Base-by-base conservation (phyloP, 2,888 invertebrate species). In the Melipona bicolor region DNA sequence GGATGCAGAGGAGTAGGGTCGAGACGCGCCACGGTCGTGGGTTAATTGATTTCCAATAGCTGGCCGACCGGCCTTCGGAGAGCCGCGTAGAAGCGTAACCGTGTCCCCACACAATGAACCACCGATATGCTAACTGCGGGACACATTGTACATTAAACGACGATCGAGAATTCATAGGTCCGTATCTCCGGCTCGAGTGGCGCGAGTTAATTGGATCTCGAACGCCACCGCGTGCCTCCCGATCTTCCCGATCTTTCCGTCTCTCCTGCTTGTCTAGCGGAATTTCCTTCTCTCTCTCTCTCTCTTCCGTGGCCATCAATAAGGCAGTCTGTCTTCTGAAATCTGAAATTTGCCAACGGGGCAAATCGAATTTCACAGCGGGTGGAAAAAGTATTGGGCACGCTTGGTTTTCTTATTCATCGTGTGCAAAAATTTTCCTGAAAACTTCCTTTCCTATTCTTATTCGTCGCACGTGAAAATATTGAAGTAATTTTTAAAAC, bases 1-100 rank as follows among this genome's bases (percentile, higher is more conserved):
- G 49, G 19, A 27, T 32, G n/a, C 4, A 75, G 21, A 19, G 65
- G 54, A 6, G 17, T 17, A 43, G 74, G 67, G 65, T 70, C 13
- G 67, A 70, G 76, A 79, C 73, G 74, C 64, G 76, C 59, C 74
- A 88, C 84, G 84, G 80, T 84, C 81, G 81, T 67, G 85, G 83
- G 87, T 88, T 92, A 91, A 92, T 92, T 90, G 92, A 92, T 92
- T 92, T 92, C 91, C 92, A 87, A 92, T 92, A 91, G 89, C 87
- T 83, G 81, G 86, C 87, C 83, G 86, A 89, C 84, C 87, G 88
- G 86, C 89, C 89, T 90, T 91, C 89, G 88, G 72, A 81, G 80
- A 81, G 80, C 76, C 84, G 72, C 83, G 85, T 73, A 88, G 80
- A 84, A 76, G 82, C 71, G 54, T 84, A 83, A 82, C 54, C 27